Percentiles rank a stretch among this genome's conserved stretches.
These are phyloP conservation scores for Loxodonta africana DNA, from an alignment of 2,113 vertebrate genomes.

Conservation along the genomic window DNA sequence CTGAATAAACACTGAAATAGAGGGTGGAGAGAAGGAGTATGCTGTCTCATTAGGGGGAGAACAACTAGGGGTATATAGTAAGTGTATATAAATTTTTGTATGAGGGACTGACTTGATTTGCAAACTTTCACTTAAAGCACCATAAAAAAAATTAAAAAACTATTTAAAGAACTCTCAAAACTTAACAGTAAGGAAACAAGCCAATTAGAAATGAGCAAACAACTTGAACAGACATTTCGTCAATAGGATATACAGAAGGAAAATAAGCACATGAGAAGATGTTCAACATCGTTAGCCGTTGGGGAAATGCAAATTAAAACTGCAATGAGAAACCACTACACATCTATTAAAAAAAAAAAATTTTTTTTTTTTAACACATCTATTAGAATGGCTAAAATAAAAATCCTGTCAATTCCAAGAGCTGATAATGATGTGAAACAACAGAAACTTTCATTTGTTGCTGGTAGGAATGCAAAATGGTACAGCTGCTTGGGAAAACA, in stretches of 20 bases:
- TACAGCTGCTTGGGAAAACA: background rate
- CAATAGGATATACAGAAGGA: background rate
- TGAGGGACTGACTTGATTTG: too few relatives aligned
- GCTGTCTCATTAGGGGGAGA: too few relatives aligned
- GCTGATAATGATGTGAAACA: background rate
- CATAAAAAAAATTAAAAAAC: too few relatives aligned
- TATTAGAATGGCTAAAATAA: constrained; percentile 22
- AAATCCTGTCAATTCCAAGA: background rate
- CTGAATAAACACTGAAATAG: too few relatives aligned
- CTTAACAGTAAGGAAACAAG: background rate
- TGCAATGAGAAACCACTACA: background rate
- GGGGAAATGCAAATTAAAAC: constrained; percentile 18
- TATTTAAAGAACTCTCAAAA: constrained; percentile 40
- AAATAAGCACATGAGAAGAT: background rate
- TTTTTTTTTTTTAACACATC: background rate
- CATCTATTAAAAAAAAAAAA: background rate
- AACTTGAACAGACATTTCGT: constrained; percentile 6
- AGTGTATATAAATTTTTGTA: too few relatives aligned
- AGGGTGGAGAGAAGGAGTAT: too few relatives aligned
- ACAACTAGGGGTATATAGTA: too few relatives aligned
- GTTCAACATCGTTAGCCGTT: constrained; percentile 7
- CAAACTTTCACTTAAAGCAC: too few relatives aligned
- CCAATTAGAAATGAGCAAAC: background rate
- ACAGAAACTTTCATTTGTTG: background rate
- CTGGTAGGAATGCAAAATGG: background rate